Evolutionary conservation across 2,888 invertebrate genomes (phyloP), one percentile per base, ranked within the genome.

Genomic region (Harmothoe impar): DNA sequence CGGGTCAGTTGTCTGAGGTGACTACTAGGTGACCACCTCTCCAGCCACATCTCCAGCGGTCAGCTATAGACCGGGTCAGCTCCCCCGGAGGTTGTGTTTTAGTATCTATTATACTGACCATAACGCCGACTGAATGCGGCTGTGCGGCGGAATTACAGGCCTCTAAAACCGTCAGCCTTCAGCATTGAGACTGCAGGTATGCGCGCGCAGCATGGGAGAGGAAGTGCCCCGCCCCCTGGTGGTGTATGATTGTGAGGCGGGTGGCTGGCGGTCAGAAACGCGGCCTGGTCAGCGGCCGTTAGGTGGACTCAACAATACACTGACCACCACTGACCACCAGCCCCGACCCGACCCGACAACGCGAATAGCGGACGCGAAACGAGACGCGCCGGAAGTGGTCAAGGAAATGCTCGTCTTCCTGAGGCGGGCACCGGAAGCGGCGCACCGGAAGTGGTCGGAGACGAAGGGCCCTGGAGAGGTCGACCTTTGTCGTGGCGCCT

Each of bases 321-420:
- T 81, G 81, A 81, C 81, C 81, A 81, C 15, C 81, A 81, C 33
- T 23, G 33, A 20, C 33, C 35, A 81, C n/a, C 81, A 81, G 31
- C 43, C 35, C 35, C 33, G 81, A 29, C 81, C 33, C 62, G 29
- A 20, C 43, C 17, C 35, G 23, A 25, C 81, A 77, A 25, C 35
- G 81, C 33, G 81, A 81, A 17, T 5, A 23, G 43, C 0, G 43
- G 81, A 23, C 81, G 33, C 29, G 72, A 72, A 29, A 72, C 72
- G 43, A 33, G 81, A 43, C 81, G 17, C 81, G 7, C 81, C 81
- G 81, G 81, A 81, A 81, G 81, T 81, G 33, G 81, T 43, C 35
- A 43, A 43, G 81, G 81, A 81, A 81, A 81, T 25, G 81, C 81
- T 33, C 17, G 43, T 81, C 81, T 81, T 81, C 81, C 81, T 81